Percentiles rank a stretch among this genome's conserved stretches.
Conservation (phyloP, 2,888 invertebrate species). For the Pardosa pseudoannulata region DNA sequence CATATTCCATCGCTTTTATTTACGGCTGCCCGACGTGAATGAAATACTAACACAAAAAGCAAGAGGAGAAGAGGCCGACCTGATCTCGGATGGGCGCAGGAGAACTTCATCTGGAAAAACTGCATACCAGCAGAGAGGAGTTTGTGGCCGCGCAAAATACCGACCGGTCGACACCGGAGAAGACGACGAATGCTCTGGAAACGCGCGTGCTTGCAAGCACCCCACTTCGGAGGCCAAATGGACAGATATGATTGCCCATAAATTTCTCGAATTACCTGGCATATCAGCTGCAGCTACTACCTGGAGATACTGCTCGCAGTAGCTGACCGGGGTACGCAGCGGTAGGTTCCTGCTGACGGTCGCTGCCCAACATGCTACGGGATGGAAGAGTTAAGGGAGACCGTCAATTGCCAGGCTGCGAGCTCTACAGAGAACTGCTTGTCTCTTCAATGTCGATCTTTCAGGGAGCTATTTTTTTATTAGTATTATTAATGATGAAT, state of each 20-base stretch:
- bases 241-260: conserved; percentile 71
- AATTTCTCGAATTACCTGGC: conserved; percentile 73
- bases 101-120: conserved; percentile 38
- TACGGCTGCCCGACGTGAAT: conserved; percentile 30
- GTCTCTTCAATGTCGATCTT: conserved; percentile 59
- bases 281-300: conserved; percentile 71
- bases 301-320: conserved; percentile 34
- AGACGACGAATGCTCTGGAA: conserved; percentile 21
- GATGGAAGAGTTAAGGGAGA: conserved; percentile 46
- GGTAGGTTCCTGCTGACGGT: conserved; percentile 21
- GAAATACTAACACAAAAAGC: conserved; percentile 23
- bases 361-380: conserved; percentile 42
- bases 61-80: conserved; percentile 36
- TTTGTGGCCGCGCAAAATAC: conserved; percentile 5
- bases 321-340: conserved; percentile 15
- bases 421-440: conserved; percentile 38
- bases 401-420: conserved; percentile 32
- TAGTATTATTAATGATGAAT: conserved; percentile 65
- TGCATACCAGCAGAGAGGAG: conserved; percentile 28
- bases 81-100: conserved; percentile 30
- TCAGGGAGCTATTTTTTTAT: conserved; percentile 42
- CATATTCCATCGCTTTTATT: conserved; percentile 18
- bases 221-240: conserved; percentile 57
- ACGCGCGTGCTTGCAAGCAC: conserved; percentile 41
- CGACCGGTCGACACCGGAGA: conserved; percentile 32